phyloP scores from a whole-genome alignment of 2,797 vertebrate genomes.

The Anabacerthia variegaticeps region DNA sequence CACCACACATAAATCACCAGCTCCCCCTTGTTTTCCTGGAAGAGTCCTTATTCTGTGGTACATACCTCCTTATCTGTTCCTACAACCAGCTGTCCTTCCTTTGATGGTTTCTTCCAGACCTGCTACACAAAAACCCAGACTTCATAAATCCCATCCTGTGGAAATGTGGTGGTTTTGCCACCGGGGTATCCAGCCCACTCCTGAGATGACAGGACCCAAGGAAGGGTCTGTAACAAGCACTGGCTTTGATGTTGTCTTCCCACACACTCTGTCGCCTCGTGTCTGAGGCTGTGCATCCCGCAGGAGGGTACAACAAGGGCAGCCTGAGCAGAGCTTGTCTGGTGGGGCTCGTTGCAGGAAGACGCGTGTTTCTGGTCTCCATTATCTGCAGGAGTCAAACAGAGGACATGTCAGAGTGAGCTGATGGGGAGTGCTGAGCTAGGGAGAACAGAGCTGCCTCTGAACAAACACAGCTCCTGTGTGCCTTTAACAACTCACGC shows the following conservation, averaged over 20 bases:
- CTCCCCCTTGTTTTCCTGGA: slow-evolving; percentile 6
- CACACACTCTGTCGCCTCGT: not conserved
- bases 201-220: slow-evolving; percentile 39
- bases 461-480: not conserved
- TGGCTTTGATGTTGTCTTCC: slow-evolving; percentile 49
- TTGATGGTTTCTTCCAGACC: slow-evolving; percentile 23
- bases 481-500: not conserved
- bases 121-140: not conserved
- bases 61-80: slow-evolving; percentile 14
- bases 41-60: not conserved
- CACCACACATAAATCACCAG: not conserved
- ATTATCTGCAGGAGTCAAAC: slow-evolving; percentile 60
- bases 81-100: slow-evolving; percentile 23
- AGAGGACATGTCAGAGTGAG: slow-evolving; percentile 20
- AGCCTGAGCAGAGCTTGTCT: slow-evolving; percentile 38
- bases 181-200: slow-evolving; percentile 1
- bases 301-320: slow-evolving; percentile 23
- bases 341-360: not conserved
- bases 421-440: slow-evolving; percentile 38
- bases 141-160: not conserved
- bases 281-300: not conserved
- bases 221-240: not conserved
- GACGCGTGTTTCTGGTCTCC: slow-evolving; percentile 12
- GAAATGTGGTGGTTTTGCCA: not conserved
- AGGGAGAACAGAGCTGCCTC: not conserved